Evolutionary conservation across 2,113 vertebrate species (phyloP), one percentile per base, ranked within the genome.

Genomic region (Clarias macrocephalus): DNA sequence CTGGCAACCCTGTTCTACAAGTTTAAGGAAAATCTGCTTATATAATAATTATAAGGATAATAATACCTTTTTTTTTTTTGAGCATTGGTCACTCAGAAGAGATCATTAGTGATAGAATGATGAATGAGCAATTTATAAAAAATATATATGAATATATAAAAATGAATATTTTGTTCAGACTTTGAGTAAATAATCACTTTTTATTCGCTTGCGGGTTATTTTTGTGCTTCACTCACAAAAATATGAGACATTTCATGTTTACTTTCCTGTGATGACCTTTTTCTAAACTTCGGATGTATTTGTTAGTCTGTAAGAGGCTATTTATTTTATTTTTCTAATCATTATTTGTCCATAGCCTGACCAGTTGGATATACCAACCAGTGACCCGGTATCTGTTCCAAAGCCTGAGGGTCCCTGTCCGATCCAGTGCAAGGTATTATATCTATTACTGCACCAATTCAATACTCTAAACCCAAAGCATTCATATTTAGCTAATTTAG

Each of bases 321-420:
- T 83, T 70, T 48, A 48, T 70, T 56, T 3, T 13, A 42, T 25
- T 7, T 23, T 1, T 33, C 18, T 62, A 33, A 18, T 37, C 28
- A 7, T 54, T 19, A 13, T 56, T 56, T 68, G 52, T 82, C 86
- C 1, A 84, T 66, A 95, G 95, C 85, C 87, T 57, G 89, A 92
- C 66, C 94, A 95, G 90, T 83, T 95, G 89, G 94, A 96, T 92
- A 93, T 88, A 2, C 93, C 92, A 0, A 95, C 94, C 52, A 92
- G 89, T 62, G 91, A 94, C 88, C 93, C 93, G 75, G 92, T 93
- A 66, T 92, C 92, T 83, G 25, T 92, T 76, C 30, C 80, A 0
- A 94, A 94, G 86, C 95, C 95, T 23, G 84, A 94, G 87, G 94
- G 94, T 52, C 95, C 95, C 65, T 96, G 95, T 85, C 33, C 88